These are phyloP conservation scores for Empis stercorea DNA, from an alignment of 2,888 invertebrate genomes.

Conservation along the genomic window DNA sequence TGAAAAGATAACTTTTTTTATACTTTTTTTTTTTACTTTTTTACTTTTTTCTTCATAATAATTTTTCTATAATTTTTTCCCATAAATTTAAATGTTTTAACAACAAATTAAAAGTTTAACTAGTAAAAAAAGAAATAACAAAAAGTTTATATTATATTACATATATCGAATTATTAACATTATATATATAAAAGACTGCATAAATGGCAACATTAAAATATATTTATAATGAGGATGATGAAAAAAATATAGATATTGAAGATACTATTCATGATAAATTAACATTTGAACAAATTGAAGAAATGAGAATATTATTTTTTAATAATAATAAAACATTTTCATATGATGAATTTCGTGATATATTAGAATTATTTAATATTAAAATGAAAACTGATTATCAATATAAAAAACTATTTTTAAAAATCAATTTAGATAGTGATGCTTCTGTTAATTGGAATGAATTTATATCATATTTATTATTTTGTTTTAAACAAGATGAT, in stretches of 20 bases:
- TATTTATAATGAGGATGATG: too few species aligned
- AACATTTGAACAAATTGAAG: background rate
- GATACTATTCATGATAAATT: too few species aligned
- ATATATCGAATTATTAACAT: too few species aligned
- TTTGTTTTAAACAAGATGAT: slow-evolving; percentile 58
- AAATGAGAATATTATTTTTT: background rate
- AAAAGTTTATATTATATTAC: too few species aligned
- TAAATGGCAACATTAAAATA: too few species aligned
- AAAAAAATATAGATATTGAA: too few species aligned
- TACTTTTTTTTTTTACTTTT: background rate
- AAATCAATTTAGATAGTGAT: background rate
- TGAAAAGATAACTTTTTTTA: too few species aligned
- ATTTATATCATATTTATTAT: slow-evolving; percentile 59
- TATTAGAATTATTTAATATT: background rate
- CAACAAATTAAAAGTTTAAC: too few species aligned
- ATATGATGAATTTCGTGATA: background rate
- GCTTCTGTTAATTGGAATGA: slow-evolving; percentile 50
- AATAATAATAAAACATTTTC: background rate
- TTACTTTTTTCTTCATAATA: background rate
- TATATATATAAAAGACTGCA: too few species aligned
- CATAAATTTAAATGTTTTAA: too few species aligned
- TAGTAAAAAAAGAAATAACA: too few species aligned
- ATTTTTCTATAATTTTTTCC: too few species aligned
- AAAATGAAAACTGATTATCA: background rate
- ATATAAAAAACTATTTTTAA: background rate